phyloP scores from a whole-genome alignment of 2,113 vertebrate genomes.

The Fulmarus glacialis region DNA sequence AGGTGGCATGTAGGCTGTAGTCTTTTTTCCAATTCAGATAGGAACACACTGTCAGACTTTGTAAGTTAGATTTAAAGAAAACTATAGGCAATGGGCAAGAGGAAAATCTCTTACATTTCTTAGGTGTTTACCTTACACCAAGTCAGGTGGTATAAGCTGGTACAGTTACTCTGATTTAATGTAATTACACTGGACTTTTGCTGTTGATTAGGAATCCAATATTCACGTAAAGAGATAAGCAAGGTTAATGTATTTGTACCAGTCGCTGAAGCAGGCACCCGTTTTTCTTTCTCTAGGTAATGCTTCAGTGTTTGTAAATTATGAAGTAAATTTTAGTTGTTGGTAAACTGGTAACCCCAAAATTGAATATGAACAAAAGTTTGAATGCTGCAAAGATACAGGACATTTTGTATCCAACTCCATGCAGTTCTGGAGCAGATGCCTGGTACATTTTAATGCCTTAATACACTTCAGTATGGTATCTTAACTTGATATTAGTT shows the following conservation, averaged over 20 bases:
- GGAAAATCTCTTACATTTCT: background rate
- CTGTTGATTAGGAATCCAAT: background rate
- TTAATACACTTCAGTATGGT: background rate
- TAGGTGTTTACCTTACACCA: background rate
- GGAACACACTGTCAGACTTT: background rate
- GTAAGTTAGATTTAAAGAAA: conserved; percentile 5
- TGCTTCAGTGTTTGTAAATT: background rate
- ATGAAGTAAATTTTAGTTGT: background rate
- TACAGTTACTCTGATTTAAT: background rate
- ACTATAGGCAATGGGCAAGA: background rate
- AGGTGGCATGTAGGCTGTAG: conserved; percentile 6
- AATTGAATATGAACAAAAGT: background rate
- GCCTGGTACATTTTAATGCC: background rate
- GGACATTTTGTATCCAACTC: background rate
- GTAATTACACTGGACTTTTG: background rate
- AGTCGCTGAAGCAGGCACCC: background rate
- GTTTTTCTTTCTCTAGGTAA: background rate
- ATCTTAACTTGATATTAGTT: background rate
- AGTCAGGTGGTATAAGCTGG: background rate
- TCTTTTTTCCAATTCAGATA: background rate
- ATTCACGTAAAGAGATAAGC: background rate
- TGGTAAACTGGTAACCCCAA: background rate
- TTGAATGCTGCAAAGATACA: background rate
- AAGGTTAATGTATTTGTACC: background rate
- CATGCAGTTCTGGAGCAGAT: background rate